Conservation (phyloP, 2,888 invertebrate genomes). For the Sclerodermus sp. region DNA sequence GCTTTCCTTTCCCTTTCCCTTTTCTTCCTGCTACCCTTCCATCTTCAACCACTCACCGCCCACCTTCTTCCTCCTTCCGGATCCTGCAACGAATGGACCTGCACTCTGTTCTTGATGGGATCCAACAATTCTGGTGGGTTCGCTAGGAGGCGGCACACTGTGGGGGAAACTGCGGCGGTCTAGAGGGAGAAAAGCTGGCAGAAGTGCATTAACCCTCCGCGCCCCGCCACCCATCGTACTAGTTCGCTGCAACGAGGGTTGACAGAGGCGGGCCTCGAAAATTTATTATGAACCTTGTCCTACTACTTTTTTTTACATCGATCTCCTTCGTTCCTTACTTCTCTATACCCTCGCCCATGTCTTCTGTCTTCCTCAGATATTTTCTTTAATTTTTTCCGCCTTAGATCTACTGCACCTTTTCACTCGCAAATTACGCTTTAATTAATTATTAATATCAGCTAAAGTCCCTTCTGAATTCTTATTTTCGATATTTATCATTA, state of each 20-base stretch:
- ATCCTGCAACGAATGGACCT: too few species aligned
- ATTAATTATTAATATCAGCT: too few species aligned
- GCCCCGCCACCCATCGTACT: background rate
- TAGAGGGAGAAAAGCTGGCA: slow-evolving; percentile 8
- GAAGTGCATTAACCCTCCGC: slow-evolving; percentile 23
- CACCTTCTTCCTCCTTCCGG: too few species aligned
- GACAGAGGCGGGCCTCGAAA: slow-evolving; percentile 20
- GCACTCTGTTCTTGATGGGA: background rate
- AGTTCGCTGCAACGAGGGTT: slow-evolving; percentile 14
- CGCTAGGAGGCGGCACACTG: background rate
- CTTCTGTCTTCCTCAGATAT: background rate
- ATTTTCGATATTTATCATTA: too few species aligned
- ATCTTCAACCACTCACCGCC: too few species aligned
- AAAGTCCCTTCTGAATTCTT: too few species aligned
- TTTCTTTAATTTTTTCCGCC: too few species aligned
- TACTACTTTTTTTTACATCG: background rate
- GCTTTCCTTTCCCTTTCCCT: too few species aligned
- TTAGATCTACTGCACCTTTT: too few species aligned
- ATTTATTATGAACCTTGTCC: slow-evolving; percentile 19
- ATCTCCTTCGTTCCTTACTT: background rate
- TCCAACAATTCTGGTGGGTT: background rate
- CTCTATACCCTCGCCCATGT: background rate
- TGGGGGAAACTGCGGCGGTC: background rate
- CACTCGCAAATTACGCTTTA: too few species aligned
- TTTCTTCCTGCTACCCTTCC: too few species aligned